Evolutionary conservation across 1,140 invertebrate genomes (phyloP).

Genomic region (Tetragnatha versicolor): DNA sequence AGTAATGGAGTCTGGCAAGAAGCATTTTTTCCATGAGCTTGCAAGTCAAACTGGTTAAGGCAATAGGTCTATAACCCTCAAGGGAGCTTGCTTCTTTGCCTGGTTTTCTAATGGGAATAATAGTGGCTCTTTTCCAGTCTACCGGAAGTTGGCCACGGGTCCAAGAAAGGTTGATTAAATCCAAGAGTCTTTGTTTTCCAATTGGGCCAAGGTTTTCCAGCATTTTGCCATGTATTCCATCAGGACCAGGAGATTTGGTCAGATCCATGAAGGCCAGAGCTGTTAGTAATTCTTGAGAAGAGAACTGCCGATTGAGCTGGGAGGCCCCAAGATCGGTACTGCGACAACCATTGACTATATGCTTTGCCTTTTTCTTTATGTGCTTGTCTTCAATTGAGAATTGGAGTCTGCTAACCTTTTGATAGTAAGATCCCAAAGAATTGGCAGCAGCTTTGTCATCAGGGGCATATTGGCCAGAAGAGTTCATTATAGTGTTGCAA

Average conservation of each 20-base stretch:
- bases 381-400: background rate
- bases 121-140: background rate
- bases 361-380: conserved; percentile 4
- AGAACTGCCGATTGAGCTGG: too few species aligned
- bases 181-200: conserved; percentile 5
- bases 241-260: background rate
- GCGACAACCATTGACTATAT: conserved; percentile 11
- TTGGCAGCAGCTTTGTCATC: background rate
- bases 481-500: background rate
- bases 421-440: background rate
- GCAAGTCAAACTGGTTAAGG: conserved; percentile 10
- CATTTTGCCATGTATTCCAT: too few species aligned
- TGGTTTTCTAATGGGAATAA: conserved; percentile 5
- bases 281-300: background rate
- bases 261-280: background rate
- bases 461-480: background rate
- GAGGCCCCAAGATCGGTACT: background rate
- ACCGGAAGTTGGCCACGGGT: background rate
- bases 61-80: too few species aligned
- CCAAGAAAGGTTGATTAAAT: background rate
- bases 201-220: background rate
- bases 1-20: background rate
- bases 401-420: background rate
- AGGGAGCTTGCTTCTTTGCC: too few species aligned
- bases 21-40: conserved; percentile 1